phyloP scores from a whole-genome alignment of 2,797 vertebrate genomes.

The Neosalanx taihuensis region DNA sequence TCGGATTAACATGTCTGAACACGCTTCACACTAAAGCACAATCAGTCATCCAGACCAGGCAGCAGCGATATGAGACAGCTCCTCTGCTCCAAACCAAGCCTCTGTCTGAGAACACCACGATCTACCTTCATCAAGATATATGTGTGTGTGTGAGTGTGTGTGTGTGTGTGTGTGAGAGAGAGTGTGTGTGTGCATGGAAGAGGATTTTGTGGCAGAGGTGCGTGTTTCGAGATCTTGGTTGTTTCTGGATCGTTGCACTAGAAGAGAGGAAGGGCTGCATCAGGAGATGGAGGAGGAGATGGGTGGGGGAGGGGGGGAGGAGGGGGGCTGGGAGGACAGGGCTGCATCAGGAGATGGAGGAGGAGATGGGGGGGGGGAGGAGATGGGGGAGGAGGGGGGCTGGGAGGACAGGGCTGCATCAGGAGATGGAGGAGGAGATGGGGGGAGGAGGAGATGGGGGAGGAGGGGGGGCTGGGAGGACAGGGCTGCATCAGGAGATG shows the following conservation, averaged over 20 bases:
- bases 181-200: neutral
- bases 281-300: too few species aligned
- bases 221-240: slow-evolving; percentile 68
- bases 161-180: slow-evolving; percentile 17
- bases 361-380: too few species aligned
- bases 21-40: neutral
- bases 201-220: too few species aligned
- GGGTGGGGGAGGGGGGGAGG: too few species aligned
- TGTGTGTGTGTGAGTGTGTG: slow-evolving; percentile 2
- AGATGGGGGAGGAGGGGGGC: too few species aligned
- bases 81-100: slow-evolving; percentile 36
- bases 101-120: slow-evolving; percentile 1
- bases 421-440: too few species aligned
- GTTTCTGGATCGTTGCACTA: slow-evolving; percentile 66
- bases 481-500: too few species aligned
- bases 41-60: neutral
- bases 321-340: too few species aligned
- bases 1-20: slow-evolving; percentile 4
- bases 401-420: too few species aligned
- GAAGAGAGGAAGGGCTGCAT: slow-evolving; percentile 43
- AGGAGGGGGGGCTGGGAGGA: too few species aligned
- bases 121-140: slow-evolving; percentile 44
- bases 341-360: too few species aligned
- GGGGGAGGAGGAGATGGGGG: too few species aligned
- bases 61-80: slow-evolving; percentile 10